Evolutionary conservation across 1,140 invertebrate genomes (phyloP).

Genomic region (Phortica variegata): DNA sequence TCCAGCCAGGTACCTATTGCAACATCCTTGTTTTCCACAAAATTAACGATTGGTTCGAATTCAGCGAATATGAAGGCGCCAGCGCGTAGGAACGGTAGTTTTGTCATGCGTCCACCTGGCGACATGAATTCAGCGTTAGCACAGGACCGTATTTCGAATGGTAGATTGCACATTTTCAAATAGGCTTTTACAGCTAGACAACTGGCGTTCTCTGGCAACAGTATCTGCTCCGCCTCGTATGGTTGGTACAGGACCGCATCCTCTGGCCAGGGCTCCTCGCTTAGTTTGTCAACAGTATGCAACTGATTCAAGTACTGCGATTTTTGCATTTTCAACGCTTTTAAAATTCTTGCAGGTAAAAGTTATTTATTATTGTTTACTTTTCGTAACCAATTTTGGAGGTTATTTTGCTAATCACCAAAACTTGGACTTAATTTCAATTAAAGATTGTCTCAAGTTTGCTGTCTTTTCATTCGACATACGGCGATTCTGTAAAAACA

Average conservation of each 20-base stretch:
- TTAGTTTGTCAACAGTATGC: conserved; percentile 48
- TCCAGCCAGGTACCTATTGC: conserved; percentile 72
- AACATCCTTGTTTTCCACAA: conserved; percentile 81
- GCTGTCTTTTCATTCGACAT: too few relatives aligned
- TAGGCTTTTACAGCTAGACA: conserved; percentile 90
- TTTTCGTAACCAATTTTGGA: too few relatives aligned
- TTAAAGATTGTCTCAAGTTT: too few relatives aligned
- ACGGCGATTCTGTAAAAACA: too few relatives aligned
- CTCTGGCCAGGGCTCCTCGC: conserved; percentile 80
- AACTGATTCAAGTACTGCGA: conserved; percentile 41
- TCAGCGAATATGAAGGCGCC: conserved; percentile 86
- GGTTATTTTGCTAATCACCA: too few relatives aligned
- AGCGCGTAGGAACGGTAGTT: conserved; percentile 81
- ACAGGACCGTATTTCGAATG: conserved; percentile 75
- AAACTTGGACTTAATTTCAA: too few relatives aligned
- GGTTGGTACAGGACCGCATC: conserved; percentile 76
- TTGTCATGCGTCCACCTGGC: conserved; percentile 77
- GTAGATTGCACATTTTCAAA: conserved; percentile 87
- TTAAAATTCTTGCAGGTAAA: background rate
- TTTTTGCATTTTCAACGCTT: conserved; percentile 25
- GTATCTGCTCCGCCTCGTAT: conserved; percentile 88
- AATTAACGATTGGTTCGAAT: conserved; percentile 87
- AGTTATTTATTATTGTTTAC: too few relatives aligned
- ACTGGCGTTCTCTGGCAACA: conserved; percentile 87
- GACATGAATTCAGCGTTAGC: conserved; percentile 96